Conservation (phyloP, 2,797 vertebrate genomes). For the Carduelis carduelis region DNA sequence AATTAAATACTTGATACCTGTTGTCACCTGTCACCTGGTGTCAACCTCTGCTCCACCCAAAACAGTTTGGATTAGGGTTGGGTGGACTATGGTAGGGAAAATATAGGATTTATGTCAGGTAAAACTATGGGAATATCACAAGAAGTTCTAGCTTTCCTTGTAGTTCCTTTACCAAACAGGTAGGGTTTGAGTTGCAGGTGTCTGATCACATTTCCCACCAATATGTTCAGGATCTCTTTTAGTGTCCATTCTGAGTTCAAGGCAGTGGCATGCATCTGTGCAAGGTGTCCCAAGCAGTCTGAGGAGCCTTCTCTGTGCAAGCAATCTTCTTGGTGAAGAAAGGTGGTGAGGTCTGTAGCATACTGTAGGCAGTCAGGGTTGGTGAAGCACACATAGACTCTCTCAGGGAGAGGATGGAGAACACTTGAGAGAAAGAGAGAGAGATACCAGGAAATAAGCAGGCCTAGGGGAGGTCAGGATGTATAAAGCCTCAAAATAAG, state of each 20-base stretch:
- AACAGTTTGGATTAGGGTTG: not conserved
- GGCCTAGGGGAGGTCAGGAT: slow-evolving; percentile 33
- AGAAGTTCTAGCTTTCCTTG: not conserved
- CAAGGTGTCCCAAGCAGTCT: slow-evolving; percentile 30
- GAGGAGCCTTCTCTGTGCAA: slow-evolving; percentile 38
- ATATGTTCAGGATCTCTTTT: slow-evolving; percentile 16
- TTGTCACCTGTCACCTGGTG: not conserved
- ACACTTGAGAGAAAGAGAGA: slow-evolving; percentile 69
- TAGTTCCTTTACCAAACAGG: not conserved
- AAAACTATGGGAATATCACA: not conserved
- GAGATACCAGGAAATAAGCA: slow-evolving; percentile 66
- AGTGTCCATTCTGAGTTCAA: slow-evolving; percentile 29
- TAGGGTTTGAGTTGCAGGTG: slow-evolving; percentile 25
- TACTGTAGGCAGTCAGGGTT: slow-evolving; percentile 30
- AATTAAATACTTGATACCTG: not conserved
- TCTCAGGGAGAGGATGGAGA: slow-evolving; percentile 62
- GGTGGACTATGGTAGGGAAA: not conserved
- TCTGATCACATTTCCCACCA: slow-evolving; percentile 28
- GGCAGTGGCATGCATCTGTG: slow-evolving; percentile 43
- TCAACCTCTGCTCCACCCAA: not conserved
- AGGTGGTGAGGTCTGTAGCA: slow-evolving; percentile 30
- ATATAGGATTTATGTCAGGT: not conserved
- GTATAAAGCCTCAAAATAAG: slow-evolving; percentile 23
- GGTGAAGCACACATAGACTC: slow-evolving; percentile 55
- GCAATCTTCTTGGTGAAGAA: slow-evolving; percentile 49